These are phyloP conservation scores for Oceanodroma leucorhoa DNA, from an alignment of 2,797 vertebrate genomes.

Conservation along the genomic window DNA sequence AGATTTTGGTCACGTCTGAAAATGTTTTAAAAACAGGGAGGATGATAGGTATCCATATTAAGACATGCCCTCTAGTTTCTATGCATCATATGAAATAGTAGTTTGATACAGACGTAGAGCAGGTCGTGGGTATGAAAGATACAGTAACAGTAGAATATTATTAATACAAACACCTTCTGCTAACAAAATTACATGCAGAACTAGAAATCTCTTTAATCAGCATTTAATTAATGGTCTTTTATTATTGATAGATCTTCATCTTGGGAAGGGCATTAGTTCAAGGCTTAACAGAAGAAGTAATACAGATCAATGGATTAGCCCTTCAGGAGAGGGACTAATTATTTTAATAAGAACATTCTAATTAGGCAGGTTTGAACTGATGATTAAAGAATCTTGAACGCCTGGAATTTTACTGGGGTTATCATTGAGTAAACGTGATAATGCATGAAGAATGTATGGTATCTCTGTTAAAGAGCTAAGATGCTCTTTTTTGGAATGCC, in stretches of 20 bases:
- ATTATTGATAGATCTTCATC: conserved; percentile 11
- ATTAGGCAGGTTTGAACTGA: conserved; percentile 45
- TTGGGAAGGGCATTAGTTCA: not conserved
- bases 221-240: not conserved
- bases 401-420: conserved; percentile 19
- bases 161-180: not conserved
- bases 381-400: conserved; percentile 23
- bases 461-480: not conserved
- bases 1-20: not conserved
- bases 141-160: not conserved
- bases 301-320: conserved; percentile 38
- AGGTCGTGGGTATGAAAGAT: not conserved
- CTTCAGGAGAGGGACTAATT: conserved; percentile 50
- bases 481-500: not conserved
- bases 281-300: conserved; percentile 6
- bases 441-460: not conserved
- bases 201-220: conserved; percentile 3
- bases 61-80: not conserved
- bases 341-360: conserved; percentile 58
- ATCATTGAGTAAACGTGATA: not conserved
- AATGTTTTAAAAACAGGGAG: not conserved
- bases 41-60: not conserved
- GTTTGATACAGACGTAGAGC: not conserved
- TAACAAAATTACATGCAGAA: conserved; percentile 4
- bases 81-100: not conserved